Base-by-base conservation (phyloP, 2,113 vertebrate genomes). In the Parus major region DNA sequence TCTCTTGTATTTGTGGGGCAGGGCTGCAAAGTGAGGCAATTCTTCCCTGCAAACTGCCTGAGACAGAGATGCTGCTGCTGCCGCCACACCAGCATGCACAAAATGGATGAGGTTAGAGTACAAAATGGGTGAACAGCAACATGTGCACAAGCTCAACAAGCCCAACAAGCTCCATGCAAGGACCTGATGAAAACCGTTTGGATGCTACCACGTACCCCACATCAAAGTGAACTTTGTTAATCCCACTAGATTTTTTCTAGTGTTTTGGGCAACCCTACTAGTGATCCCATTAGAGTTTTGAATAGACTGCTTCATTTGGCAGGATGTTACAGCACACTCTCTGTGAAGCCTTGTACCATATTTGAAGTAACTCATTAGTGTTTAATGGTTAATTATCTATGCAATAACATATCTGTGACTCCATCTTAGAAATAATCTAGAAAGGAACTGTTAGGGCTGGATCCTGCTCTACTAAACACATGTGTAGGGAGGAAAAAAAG, bases 121-220 rank as follows among this genome's bases (percentile, higher is more conserved):
- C 82, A 76, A 92, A 82, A 82, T 52, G 85, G 24, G 68, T 57
- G 90, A 76, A 69, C 4, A 17, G 42, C 22, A 66, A 59, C 44
- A 23, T 1, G 0, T 27, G 36, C 0, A 0, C 63, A 39, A 52
- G 59, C 50, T 63, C 2, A 42, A 42, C 4, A 42, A 39, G 55
- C 55, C 49, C 0, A 25, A 19, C 2, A 77, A 69, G 47, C 19
- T n/a, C 56, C 55, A 70, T 11, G 9, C 15, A 15, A 76, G 82
- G 61, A 41, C 35, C 29, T 56, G 35, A 39, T 60, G 65, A 53
- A 65, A 84, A 90, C 1, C 0, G 4, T 72, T 52, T 59, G 64
- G 53, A 49, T 88, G 61, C 50, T 82, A 41, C 65, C 35, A 39
- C 0, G 0, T n/a, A 31, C 7, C 61, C 39, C 36, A n/a, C 60